Base-by-base conservation (phyloP, 1,140 invertebrate genomes). In the Eubasilissa regina region DNA sequence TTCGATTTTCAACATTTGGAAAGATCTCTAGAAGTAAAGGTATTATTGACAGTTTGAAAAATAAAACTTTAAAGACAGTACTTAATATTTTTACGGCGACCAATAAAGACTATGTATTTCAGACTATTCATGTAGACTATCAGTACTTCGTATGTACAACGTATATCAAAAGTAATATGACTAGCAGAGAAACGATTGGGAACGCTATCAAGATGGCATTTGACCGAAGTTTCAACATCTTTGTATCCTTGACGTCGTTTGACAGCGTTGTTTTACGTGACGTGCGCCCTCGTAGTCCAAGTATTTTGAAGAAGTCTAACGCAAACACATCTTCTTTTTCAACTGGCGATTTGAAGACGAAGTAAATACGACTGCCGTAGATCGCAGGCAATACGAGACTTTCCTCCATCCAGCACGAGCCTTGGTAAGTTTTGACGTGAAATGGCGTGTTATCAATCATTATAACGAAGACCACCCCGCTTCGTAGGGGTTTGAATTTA, bases 241-340 rank as follows among this genome's bases (percentile, higher is more conserved):
- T 15, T 1, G 35, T 64, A 4, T 64, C 43, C 7, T 45, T 25
- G 12, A 13, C 13, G 25, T 35, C 25, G 25, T 3, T 6, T 1
- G 25, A 4, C 1, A 17, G 53, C n/a, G 17, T 17, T n/a, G 58
- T 17, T 10, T 17, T 12, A 25, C 15, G 58, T 0, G 17, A 25
- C 3, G 58, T 17, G 11, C 3, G 58, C 58, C 4, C 7, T 12
- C 19, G 25, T 35, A 4, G 66, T 17, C 66, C 66, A 0, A 51
- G 6, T 70, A 70, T 70, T 12, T 70, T 70, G 44, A 70, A 17
- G 25, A 21, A 62, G 58, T 62, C 58, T 11, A 62, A 56, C 15
- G 53, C 53, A 7, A 17, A 56, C 1, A 56, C 53, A 15, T 56
- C 8, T 4, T 56, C 19, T 17, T 56, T 17, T n/a, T 35, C 25